Percentiles rank a stretch among this genome's conserved stretches.
Evolutionary conservation across 2,113 vertebrate genomes (phyloP).

Genomic region (Pseudorhombus dupliciocellatus): DNA sequence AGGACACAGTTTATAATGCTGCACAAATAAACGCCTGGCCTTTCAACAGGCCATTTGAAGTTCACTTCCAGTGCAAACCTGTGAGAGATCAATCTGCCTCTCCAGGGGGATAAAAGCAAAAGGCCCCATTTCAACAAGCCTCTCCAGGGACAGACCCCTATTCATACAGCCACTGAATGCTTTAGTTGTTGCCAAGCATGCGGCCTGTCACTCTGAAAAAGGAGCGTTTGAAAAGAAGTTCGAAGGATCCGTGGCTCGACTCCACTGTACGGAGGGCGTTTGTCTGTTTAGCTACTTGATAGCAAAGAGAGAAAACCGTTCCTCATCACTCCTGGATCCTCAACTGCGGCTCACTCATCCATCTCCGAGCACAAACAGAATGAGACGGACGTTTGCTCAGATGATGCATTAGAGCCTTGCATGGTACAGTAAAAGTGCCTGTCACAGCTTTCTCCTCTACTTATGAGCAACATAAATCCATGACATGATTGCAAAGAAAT

Average conservation of each 20-base stretch:
- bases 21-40: conserved; percentile 59
- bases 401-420: conserved; percentile 47
- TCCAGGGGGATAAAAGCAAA: conserved; percentile 58
- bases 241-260: conserved; percentile 55
- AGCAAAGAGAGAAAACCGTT: conserved; percentile 40
- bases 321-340: conserved; percentile 41
- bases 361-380: conserved; percentile 55
- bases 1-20: conserved; percentile 42
- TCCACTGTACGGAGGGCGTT: conserved; percentile 50
- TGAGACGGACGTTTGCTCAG: conserved; percentile 39
- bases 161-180: conserved; percentile 71
- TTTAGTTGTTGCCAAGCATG: conserved; percentile 70
- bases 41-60: conserved; percentile 72
- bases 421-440: conserved; percentile 52
- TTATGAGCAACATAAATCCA: conserved; percentile 56
- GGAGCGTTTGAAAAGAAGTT: conserved; percentile 46
- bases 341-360: conserved; percentile 39
- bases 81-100: conserved; percentile 64
- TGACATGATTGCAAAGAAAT: conserved; percentile 63
- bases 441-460: conserved; percentile 50
- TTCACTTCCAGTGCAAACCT: conserved; percentile 58
- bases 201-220: conserved; percentile 67
- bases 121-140: conserved; percentile 65
- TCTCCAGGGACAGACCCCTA: conserved; percentile 71
- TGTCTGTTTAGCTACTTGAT: conserved; percentile 44